Conservation (phyloP, 2,113 vertebrate species). For the Neomonachus schauinslandi region DNA sequence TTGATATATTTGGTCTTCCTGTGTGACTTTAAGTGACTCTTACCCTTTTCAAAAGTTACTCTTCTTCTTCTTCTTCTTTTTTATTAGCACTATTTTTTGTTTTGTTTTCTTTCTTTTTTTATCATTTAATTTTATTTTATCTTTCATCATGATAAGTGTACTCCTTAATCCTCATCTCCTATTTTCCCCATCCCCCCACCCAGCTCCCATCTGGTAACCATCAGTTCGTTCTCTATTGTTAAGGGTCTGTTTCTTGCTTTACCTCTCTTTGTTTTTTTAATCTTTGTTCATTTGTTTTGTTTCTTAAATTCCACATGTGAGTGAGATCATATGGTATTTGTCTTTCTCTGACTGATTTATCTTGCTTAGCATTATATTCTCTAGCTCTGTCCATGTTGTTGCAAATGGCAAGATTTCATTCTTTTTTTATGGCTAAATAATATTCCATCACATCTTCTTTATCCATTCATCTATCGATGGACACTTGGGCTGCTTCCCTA, state of each 20-base stretch:
- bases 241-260: background rate
- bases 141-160: background rate
- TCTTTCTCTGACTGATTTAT: background rate
- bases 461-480: background rate
- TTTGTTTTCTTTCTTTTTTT: background rate
- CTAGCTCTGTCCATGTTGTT: background rate
- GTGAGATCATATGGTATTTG: background rate
- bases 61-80: background rate
- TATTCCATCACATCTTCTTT: background rate
- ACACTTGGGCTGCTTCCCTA: background rate
- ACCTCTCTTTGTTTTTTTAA: background rate
- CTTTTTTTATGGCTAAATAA: background rate
- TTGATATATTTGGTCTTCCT: background rate
- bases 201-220: background rate
- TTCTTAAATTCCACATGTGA: background rate
- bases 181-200: background rate
- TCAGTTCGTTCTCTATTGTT: background rate
- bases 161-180: background rate
- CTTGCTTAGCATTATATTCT: background rate
- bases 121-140: background rate
- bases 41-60: background rate
- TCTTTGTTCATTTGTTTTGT: background rate
- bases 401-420: background rate
- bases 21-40: background rate
- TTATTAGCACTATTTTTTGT: background rate